These are phyloP conservation scores for Amazona guildingii DNA, from an alignment of 2,113 vertebrate genomes.

Conservation along the genomic window DNA sequence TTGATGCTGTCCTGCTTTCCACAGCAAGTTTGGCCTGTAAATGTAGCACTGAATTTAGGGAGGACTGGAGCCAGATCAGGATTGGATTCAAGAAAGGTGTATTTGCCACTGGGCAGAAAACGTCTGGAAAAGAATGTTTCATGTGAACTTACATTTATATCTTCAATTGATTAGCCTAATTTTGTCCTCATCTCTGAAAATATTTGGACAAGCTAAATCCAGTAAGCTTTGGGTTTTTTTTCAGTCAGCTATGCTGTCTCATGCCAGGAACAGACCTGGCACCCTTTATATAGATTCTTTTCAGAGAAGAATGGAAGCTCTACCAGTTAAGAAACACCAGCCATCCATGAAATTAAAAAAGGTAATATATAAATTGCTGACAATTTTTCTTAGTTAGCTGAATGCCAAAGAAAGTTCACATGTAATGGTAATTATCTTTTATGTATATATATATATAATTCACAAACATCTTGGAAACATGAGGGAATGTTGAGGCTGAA, in stretches of 20 bases:
- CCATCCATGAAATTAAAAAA: constrained; percentile 3
- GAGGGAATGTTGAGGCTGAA: not conserved
- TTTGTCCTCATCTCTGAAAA: not conserved
- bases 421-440: not conserved
- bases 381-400: not conserved
- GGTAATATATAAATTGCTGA: not conserved
- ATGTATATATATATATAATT: not conserved
- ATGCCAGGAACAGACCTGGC: not conserved
- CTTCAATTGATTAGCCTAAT: not conserved
- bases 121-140: not conserved
- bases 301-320: not conserved
- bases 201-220: not conserved
- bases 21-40: not conserved
- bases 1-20: not conserved
- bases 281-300: not conserved
- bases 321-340: not conserved
- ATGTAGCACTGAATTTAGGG: not conserved
- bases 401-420: constrained; percentile 2
- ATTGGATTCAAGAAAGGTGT: not conserved
- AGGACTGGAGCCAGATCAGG: not conserved
- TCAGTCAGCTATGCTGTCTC: not conserved
- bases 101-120: not conserved
- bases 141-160: not conserved
- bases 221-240: not conserved
- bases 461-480: not conserved